Percentiles rank a stretch among this genome's conserved stretches.
These are phyloP conservation scores for Orussus abietinus DNA, from an alignment of 1,140 invertebrate species.

Conservation along the genomic window DNA sequence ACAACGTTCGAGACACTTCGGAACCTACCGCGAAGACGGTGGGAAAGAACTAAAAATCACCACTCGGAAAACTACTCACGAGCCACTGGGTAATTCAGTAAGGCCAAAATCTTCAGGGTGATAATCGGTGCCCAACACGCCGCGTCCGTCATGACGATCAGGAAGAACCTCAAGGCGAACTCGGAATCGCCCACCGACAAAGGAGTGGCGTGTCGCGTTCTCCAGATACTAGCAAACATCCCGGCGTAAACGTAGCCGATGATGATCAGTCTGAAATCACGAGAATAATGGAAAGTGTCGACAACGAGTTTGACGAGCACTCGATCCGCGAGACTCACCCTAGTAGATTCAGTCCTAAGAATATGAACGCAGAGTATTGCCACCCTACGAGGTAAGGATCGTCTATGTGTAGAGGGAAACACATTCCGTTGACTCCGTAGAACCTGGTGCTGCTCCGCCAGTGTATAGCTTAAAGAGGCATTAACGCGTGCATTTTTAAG, in stretches of 20 bases:
- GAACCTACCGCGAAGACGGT: too few species aligned
- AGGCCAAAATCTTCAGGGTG: slow-evolving; percentile 63
- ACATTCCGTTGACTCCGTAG: slow-evolving; percentile 69
- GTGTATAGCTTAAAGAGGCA: slow-evolving; percentile 52
- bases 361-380: slow-evolving; percentile 73
- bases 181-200: slow-evolving; percentile 62
- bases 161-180: slow-evolving; percentile 69
- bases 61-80: slow-evolving; percentile 26
- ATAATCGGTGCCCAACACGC: slow-evolving; percentile 75
- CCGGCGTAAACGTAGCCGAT: slow-evolving; percentile 63
- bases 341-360: slow-evolving; percentile 64
- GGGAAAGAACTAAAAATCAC: background rate
- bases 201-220: slow-evolving; percentile 59
- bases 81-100: slow-evolving; percentile 49
- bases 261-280: slow-evolving; percentile 55
- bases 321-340: slow-evolving; percentile 46
- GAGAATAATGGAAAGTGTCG: slow-evolving; percentile 10
- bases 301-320: slow-evolving; percentile 4
- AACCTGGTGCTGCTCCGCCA: slow-evolving; percentile 63
- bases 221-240: slow-evolving; percentile 64
- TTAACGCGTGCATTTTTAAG: background rate
- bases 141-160: slow-evolving; percentile 72
- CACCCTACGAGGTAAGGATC: slow-evolving; percentile 68
- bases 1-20: too few species aligned
- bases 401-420: slow-evolving; percentile 71